These are phyloP conservation scores for Ochropleura leucogaster DNA, from an alignment of 2,888 invertebrate species.

Conservation along the genomic window DNA sequence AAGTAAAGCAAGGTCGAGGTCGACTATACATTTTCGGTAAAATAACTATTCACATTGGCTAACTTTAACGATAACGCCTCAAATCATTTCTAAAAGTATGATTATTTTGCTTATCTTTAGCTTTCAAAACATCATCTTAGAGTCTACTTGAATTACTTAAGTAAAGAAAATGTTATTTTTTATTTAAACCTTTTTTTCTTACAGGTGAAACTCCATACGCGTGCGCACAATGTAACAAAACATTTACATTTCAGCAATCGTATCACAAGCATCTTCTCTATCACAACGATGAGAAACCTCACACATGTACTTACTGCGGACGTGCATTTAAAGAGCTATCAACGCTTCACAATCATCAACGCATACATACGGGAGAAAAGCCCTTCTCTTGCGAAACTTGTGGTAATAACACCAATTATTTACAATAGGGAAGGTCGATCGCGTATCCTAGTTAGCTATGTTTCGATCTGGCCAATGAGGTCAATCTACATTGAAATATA, in stretches of 20 bases:
- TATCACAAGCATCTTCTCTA: constrained; percentile 97
- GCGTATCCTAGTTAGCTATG: background rate
- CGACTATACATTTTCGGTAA: constrained; percentile 20
- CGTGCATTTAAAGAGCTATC: constrained; percentile 96
- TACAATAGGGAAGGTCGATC: background rate
- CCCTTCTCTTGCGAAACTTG: constrained; percentile 97
- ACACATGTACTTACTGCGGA: constrained; percentile 94
- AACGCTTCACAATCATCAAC: constrained; percentile 96
- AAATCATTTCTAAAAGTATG: constrained; percentile 10
- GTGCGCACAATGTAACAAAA: constrained; percentile 95
- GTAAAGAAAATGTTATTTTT: background rate
- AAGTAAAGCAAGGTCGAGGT: background rate
- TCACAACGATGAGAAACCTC: constrained; percentile 96
- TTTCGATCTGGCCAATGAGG: background rate
- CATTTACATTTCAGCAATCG: constrained; percentile 97
- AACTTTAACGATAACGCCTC: constrained; percentile 49
- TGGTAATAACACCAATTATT: constrained; percentile 88
- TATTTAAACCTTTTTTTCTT: constrained; percentile 64
- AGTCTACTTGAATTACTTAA: background rate
- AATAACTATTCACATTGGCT: constrained; percentile 56
- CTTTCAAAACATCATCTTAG: constrained; percentile 8
- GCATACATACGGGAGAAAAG: constrained; percentile 96
- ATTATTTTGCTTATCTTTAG: constrained; percentile 35
- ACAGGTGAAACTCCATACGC: constrained; percentile 96
- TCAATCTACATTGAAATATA: background rate